Evolutionary conservation across 2,888 invertebrate genomes (phyloP), one percentile per base, ranked within the genome.

Genomic region (Cryptocephalus primarius): DNA sequence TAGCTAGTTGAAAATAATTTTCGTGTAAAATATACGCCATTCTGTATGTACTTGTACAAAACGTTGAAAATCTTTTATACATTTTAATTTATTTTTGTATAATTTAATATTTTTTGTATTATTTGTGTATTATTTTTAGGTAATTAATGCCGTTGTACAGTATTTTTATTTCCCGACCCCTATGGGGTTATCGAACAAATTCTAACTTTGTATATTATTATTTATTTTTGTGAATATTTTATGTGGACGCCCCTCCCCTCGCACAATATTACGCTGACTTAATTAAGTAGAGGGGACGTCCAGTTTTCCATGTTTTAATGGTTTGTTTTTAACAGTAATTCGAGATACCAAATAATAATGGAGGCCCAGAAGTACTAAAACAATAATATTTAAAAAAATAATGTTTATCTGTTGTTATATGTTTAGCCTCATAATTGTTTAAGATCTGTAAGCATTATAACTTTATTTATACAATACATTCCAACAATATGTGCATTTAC

Each of bases 381-480:
- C 54, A 59, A 53, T 55, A 58, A 44, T 56, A 48, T 56, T 44
- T 43, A 49, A 59, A 57, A 46, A 43, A 32, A 38, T 44, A 60
- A 57, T 58, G 55, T 59, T 55, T 57, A 56, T 56, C 49, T 54
- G 59, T 60, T 62, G 56, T 60, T 60, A 57, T 51, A 56, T 58
- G 56, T 60, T 55, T 32, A 56, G 61, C 61, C 60, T 63, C 63
- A 58, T 50, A 53, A 57, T 61, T 63, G 59, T 63, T 61, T 61
- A 62, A 66, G 66, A 68, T 67, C 67, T 67, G 68, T 67, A 65
- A 65, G 57, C 56, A 56, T 55, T 45, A 51, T 63, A 63, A 65
- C 63, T 63, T 65, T 61, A 47, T 50, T 52, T 56, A 57, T 61
- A 56, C 58, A 63, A 64, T 63, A 68, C 68, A 68, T 68, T 68